These are phyloP conservation scores for Drosophila kikkawai DNA, from an alignment of 1,140 invertebrate species.

Conservation along the genomic window DNA sequence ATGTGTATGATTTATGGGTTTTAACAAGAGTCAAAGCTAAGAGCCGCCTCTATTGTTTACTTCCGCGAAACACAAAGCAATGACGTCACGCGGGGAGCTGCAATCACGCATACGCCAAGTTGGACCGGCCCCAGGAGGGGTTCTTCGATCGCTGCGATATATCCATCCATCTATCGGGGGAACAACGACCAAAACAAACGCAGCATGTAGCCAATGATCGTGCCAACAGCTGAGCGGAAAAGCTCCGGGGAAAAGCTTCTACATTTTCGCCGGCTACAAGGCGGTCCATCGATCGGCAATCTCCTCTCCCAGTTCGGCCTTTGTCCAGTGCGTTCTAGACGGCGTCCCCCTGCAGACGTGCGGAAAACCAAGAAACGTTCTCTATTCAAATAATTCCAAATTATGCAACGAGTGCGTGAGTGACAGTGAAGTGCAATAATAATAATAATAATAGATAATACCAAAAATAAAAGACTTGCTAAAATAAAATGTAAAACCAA, in stretches of 20 bases:
- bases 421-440: conserved; percentile 30
- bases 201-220: conserved; percentile 52
- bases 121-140: conserved; percentile 36
- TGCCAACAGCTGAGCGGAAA: conserved; percentile 74
- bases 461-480: background rate
- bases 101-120: conserved; percentile 67
- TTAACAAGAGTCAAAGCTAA: conserved; percentile 37
- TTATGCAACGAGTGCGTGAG: conserved; percentile 50
- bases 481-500: conserved; percentile 12
- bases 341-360: conserved; percentile 63
- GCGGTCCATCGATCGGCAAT: conserved; percentile 23
- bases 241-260: conserved; percentile 54
- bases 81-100: conserved; percentile 63
- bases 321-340: conserved; percentile 70
- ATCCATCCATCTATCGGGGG: background rate
- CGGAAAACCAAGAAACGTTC: conserved; percentile 15
- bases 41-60: conserved; percentile 58
- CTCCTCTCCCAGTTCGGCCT: conserved; percentile 45
- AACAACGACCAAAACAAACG: conserved; percentile 67
- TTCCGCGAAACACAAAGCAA: conserved; percentile 77
- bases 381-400: conserved; percentile 12
- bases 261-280: conserved; percentile 53
- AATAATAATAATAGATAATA: background rate
- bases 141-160: conserved; percentile 15
- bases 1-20: conserved; percentile 74